A percentile compares a stretch with the other conserved stretches of the same genome.
phyloP scores from a whole-genome alignment of 1,140 invertebrate species.

The Neodiprion fabricii region DNA sequence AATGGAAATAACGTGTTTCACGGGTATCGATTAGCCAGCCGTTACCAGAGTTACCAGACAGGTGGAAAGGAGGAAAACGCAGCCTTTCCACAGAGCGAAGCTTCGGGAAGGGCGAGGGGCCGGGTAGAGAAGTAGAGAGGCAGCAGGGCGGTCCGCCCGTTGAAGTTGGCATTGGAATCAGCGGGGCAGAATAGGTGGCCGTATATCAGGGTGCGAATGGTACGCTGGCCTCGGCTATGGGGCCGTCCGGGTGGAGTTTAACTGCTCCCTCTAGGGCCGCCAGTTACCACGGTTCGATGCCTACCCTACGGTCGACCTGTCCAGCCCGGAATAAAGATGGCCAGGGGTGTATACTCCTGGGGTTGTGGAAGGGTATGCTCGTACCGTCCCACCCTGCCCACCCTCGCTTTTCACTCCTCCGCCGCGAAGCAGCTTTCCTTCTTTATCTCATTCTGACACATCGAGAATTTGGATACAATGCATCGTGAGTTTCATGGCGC shows the following conservation, averaged over 20 bases:
- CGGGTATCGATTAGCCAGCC: background rate
- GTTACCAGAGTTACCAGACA: slow-evolving; percentile 7
- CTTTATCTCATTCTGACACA: background rate
- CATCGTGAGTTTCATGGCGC: too few species aligned
- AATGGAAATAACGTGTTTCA: slow-evolving; percentile 7
- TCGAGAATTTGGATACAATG: background rate
- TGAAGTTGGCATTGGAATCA: slow-evolving; percentile 43
- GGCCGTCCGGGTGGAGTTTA: slow-evolving; percentile 48
- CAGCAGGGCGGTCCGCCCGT: background rate
- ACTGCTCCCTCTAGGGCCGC: slow-evolving; percentile 60
- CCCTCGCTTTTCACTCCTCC: background rate
- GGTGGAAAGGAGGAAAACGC: slow-evolving; percentile 4
- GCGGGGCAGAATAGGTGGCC: slow-evolving; percentile 42
- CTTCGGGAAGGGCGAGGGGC: too few species aligned
- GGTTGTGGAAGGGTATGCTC: slow-evolving; percentile 29
- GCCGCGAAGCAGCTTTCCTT: background rate
- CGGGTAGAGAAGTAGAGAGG: too few species aligned
- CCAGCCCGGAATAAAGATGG: slow-evolving; percentile 59
- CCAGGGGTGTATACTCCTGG: slow-evolving; percentile 44
- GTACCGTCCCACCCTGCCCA: background rate
- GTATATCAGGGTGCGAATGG: slow-evolving; percentile 52
- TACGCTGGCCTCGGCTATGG: slow-evolving; percentile 39
- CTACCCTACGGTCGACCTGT: slow-evolving; percentile 57
- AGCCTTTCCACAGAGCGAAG: background rate
- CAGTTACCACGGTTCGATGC: slow-evolving; percentile 62